phyloP scores from a whole-genome alignment of 2,797 vertebrate species.

The Myripristis murdjan region DNA sequence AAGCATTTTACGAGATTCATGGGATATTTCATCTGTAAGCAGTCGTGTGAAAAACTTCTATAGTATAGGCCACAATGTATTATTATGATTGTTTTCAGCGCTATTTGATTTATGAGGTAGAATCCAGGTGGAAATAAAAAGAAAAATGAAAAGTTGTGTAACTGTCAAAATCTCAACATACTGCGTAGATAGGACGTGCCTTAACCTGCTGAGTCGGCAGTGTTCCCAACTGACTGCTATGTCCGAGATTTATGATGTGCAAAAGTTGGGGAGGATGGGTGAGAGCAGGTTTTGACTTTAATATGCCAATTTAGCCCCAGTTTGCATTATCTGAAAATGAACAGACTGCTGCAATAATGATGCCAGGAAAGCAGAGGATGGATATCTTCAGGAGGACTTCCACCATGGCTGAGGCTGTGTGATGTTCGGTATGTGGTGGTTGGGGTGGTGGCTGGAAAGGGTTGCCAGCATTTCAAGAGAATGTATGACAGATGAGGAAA shows the following conservation, averaged over 20 bases:
- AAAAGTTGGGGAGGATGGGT: background rate
- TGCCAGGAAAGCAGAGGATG: background rate
- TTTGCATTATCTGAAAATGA: background rate
- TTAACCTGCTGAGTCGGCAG: background rate
- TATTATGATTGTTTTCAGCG: too few relatives aligned
- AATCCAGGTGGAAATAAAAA: background rate
- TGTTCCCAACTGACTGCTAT: background rate
- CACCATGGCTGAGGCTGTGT: background rate
- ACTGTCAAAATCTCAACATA: background rate
- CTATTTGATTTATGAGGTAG: too few relatives aligned
- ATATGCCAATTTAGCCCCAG: background rate
- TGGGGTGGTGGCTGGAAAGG: conserved; percentile 19
- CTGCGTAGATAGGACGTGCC: background rate
- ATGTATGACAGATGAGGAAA: conserved; percentile 68
- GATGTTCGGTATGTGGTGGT: background rate
- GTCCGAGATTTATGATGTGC: background rate
- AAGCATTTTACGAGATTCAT: too few relatives aligned
- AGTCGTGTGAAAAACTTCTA: too few relatives aligned
- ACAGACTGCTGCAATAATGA: background rate
- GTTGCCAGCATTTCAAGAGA: conserved; percentile 52
- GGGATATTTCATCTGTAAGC: too few relatives aligned
- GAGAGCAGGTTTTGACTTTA: background rate
- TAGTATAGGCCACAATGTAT: too few relatives aligned
- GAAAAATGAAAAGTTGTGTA: background rate
- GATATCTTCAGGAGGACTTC: conserved; percentile 18